Evolutionary conservation across 2,888 invertebrate genomes (phyloP).

Genomic region (Polia nebulosa): DNA sequence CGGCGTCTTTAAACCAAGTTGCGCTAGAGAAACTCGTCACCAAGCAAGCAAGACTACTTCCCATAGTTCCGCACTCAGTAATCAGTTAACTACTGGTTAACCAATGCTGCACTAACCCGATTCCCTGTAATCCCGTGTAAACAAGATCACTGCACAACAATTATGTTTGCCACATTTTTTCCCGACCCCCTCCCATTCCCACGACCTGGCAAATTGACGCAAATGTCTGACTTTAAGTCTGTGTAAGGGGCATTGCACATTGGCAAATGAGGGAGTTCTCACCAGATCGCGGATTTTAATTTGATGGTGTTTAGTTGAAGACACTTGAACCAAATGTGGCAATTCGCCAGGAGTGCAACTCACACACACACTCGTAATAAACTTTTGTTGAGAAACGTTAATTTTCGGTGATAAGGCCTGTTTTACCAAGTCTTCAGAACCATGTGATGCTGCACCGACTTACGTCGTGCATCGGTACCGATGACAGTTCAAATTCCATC

Average conservation of each 20-base stretch:
- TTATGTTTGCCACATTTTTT: slow-evolving; percentile 46
- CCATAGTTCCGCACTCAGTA: slow-evolving; percentile 1
- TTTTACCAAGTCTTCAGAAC: too few relatives aligned
- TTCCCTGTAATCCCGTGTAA: slow-evolving; percentile 48
- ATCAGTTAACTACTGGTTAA: slow-evolving; percentile 34
- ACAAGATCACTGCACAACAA: slow-evolving; percentile 39
- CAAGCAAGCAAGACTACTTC: slow-evolving; percentile 3
- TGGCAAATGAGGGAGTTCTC: neutral
- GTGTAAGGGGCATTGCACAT: slow-evolving; percentile 24
- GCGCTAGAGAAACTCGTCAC: neutral
- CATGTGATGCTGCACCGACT: too few relatives aligned
- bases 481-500: too few relatives aligned
- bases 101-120: slow-evolving; percentile 41
- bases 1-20: neutral
- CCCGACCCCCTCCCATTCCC: slow-evolving; percentile 56
- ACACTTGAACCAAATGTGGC: too few relatives aligned
- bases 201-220: slow-evolving; percentile 57
- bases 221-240: slow-evolving; percentile 44
- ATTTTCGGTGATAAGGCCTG: too few relatives aligned
- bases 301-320: neutral
- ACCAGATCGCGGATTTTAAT: neutral
- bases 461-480: too few relatives aligned
- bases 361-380: neutral
- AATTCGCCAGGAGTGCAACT: too few relatives aligned
- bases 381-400: too few relatives aligned